phyloP scores from a whole-genome alignment of 2,888 invertebrate species.

The Cephus spinipes region DNA sequence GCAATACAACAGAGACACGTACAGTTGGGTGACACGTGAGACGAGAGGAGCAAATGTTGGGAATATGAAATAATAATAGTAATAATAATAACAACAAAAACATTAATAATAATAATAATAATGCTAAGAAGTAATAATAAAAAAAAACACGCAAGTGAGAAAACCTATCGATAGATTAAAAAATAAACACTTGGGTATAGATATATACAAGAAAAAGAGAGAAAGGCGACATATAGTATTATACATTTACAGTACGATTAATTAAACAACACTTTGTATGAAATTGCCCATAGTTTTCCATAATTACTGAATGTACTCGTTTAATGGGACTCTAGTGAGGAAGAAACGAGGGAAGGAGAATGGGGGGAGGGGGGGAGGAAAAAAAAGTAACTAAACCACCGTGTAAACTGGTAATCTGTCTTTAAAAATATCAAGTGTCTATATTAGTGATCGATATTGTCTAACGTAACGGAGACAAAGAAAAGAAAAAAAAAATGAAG shows the following conservation, averaged over 20 bases:
- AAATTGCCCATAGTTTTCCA: constrained; percentile 56
- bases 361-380: constrained; percentile 7
- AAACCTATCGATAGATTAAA: constrained; percentile 16
- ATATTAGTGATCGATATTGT: constrained; percentile 62
- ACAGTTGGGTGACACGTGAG: not conserved
- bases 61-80: constrained; percentile 8
- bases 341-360: not conserved
- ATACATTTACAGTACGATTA: constrained; percentile 53
- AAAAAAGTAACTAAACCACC: not conserved
- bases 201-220: too few species aligned
- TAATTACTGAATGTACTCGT: constrained; percentile 56
- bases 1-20: too few species aligned
- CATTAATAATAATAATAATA: constrained; percentile 18
- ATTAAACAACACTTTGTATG: constrained; percentile 48
- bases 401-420: constrained; percentile 41
- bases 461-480: constrained; percentile 46
- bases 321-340: constrained; percentile 37
- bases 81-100: not conserved
- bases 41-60: not conserved
- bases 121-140: constrained; percentile 19
- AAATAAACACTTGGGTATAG: not conserved
- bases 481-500: constrained; percentile 44
- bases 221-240: constrained; percentile 48
- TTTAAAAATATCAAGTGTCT: constrained; percentile 63
- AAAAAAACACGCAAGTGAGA: constrained; percentile 11